Evolutionary conservation across 2,113 vertebrate species (phyloP).

Genomic region (Gnathonemus longibarbis): DNA sequence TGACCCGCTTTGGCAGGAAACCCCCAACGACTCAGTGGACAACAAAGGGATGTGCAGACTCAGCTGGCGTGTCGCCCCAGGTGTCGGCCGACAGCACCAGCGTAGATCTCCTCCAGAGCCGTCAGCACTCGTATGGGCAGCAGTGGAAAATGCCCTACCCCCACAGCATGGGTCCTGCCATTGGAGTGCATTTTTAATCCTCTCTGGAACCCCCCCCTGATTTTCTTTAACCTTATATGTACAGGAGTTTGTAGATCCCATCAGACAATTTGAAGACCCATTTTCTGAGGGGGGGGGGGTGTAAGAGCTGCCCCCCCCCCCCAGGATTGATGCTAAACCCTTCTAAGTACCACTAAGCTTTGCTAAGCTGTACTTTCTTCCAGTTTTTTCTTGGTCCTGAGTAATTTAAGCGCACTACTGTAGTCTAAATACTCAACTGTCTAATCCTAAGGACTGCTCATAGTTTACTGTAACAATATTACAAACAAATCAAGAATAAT

Average conservation of each 20-base stretch:
- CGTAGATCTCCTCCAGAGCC: conserved; percentile 52
- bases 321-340: background rate
- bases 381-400: background rate
- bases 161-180: conserved; percentile 24
- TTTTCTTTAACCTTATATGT: background rate
- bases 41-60: conserved; percentile 62
- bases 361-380: background rate
- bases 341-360: background rate
- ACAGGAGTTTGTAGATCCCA: background rate
- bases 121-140: conserved; percentile 44
- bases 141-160: conserved; percentile 51
- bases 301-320: background rate
- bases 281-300: background rate
- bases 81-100: conserved; percentile 55
- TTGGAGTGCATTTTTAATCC: background rate
- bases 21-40: conserved; percentile 37
- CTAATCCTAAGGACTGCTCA: background rate
- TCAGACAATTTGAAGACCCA: background rate
- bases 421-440: background rate
- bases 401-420: background rate
- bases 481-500: background rate
- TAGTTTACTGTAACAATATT: background rate
- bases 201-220: background rate
- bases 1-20: conserved; percentile 22
- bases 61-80: conserved; percentile 53